Percentiles rank a stretch among this genome's conserved stretches.
Evolutionary conservation across 2,113 vertebrate genomes (phyloP).

Genomic region (Scartelaos histophorus): DNA sequence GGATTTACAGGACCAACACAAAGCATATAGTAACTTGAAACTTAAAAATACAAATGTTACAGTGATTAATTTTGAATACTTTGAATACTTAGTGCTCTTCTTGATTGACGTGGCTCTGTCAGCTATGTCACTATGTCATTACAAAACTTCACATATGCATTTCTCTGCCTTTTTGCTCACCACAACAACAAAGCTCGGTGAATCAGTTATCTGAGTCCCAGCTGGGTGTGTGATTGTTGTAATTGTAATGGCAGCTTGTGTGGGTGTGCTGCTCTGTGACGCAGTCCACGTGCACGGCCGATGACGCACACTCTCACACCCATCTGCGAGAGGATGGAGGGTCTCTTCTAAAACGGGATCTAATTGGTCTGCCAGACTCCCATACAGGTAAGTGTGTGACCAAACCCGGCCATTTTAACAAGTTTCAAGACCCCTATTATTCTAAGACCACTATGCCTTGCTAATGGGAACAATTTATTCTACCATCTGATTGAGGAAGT

Average conservation of each 20-base stretch:
- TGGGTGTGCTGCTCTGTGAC: conserved; percentile 13
- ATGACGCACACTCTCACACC: conserved; percentile 17
- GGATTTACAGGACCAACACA: no score
- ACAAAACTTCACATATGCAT: conserved; percentile 1
- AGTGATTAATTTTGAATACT: not conserved
- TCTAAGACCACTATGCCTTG: conserved; percentile 35
- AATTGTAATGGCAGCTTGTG: conserved; percentile 41
- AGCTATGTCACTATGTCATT: no score
- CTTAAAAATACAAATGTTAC: not conserved
- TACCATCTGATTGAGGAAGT: conserved; percentile 57
- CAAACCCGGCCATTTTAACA: conserved; percentile 37
- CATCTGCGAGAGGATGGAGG: conserved; percentile 28
- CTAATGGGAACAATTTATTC: conserved; percentile 72
- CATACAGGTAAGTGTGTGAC: conserved; percentile 61
- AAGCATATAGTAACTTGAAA: not conserved
- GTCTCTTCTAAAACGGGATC: conserved; percentile 3
- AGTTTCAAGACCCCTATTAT: conserved; percentile 49
- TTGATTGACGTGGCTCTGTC: not conserved
- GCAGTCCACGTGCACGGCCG: not conserved
- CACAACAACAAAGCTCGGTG: conserved; percentile 40
- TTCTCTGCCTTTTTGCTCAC: not conserved
- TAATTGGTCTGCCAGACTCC: conserved; percentile 47
- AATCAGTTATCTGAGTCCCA: conserved; percentile 30
- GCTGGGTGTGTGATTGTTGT: conserved; percentile 37
- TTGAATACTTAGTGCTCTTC: not conserved